Conservation (phyloP, 1,140 invertebrate genomes). For the Orchestia grillus region DNA sequence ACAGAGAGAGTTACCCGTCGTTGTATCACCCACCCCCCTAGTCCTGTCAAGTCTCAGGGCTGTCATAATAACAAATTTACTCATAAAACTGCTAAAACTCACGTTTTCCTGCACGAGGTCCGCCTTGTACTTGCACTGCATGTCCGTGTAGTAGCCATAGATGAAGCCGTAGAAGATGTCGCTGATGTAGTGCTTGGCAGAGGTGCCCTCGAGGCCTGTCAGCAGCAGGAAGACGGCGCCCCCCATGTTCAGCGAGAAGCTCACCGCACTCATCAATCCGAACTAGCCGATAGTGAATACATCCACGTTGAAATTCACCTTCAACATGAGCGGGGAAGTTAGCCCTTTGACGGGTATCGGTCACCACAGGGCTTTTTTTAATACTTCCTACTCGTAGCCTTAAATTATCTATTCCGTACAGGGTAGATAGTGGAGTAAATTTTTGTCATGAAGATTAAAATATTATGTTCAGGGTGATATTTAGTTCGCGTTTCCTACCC, state of each 20-base stretch:
- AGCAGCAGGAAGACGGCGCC: slow-evolving; percentile 84
- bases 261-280: slow-evolving; percentile 78
- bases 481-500: too few relatives aligned
- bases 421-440: too few relatives aligned
- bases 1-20: too few relatives aligned
- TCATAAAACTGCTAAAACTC: slow-evolving; percentile 70
- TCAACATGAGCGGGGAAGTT: background rate
- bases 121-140: slow-evolving; percentile 75
- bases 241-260: slow-evolving; percentile 80
- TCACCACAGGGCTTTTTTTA: too few relatives aligned
- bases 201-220: slow-evolving; percentile 84
- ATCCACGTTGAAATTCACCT: background rate
- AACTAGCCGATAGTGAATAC: too few relatives aligned
- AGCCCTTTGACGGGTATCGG: too few relatives aligned
- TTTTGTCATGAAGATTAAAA: too few relatives aligned
- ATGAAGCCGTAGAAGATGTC: slow-evolving; percentile 81
- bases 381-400: too few relatives aligned
- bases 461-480: too few relatives aligned
- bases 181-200: slow-evolving; percentile 81
- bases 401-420: too few relatives aligned
- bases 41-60: background rate
- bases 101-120: slow-evolving; percentile 88
- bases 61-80: background rate
- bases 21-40: too few relatives aligned
- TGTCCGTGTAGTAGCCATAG: slow-evolving; percentile 78